Evolutionary conservation across 53 echinoderm and acorn worm species (phyloP), one percentile per base, ranked within the genome.

Genomic region (Stichopus horrens): DNA sequence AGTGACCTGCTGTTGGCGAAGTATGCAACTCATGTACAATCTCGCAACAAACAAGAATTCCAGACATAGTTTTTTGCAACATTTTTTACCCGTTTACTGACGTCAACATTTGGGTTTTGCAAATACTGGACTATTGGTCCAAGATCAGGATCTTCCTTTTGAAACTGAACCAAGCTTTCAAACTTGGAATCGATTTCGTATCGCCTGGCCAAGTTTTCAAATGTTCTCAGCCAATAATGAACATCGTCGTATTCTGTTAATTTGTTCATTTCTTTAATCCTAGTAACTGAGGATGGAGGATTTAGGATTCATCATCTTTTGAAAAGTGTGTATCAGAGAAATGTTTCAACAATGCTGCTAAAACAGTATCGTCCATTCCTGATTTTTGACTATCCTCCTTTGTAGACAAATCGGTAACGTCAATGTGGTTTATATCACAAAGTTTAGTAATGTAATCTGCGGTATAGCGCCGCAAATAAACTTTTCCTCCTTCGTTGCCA

Each of bases 1-100:
- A 60, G 60, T 93, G 91, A 51, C 93, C 93, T 60, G 90, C 90
- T 8, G 57, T 90, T 18, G 93, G 93, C 71, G 63, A 59, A 8
- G 52, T 84, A 76, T 92, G 92, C 52, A 76, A 78, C 74, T 79
- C 86, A 20, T 55, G 75, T 67, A 92, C 60, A 22, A 86, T 86
- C 86, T 53, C 79, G 54, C 54, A 78, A 8, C 7, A 78, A 53
- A 52, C 54, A 78, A 52, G 79, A 51, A 78, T 78, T 18, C 79
- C 79, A 78, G 13, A 78, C 54, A 53, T 78, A 78, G 3, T 78
- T 78, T 7, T 53, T 51, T 78, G 79, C 79, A 21, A 78, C 9
- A 78, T 52, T 78, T 51, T 51, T 23, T 4, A 78, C 79, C 23
- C 53, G 5, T 2, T 7, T 5, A 6, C 79, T 53, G 8, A 53